Base-by-base conservation (phyloP, 2,113 vertebrate species). In the Poeciliopsis occidentalis region DNA sequence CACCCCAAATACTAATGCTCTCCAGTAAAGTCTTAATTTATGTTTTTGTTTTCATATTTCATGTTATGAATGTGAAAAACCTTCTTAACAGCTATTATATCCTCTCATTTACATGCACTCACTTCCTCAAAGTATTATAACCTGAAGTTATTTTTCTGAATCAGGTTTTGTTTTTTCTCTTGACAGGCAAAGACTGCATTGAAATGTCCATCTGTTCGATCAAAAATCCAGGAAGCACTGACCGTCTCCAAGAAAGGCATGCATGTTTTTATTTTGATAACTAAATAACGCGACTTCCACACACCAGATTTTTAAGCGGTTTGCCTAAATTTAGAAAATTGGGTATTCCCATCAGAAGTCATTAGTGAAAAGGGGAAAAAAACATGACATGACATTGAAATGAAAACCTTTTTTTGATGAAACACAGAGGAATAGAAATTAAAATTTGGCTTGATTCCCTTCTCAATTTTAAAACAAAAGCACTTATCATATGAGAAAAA, bases 101-200 rank as follows among this genome's bases (percentile, higher is more conserved):
- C 17, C 44, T 47, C 17, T 19, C 44, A 47, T 47, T 47, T 47
- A 19, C 44, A 4, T 47, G 17, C 13, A 19, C 44, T 15, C 15
- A 47, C 17, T 19, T 47, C 17, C 17, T 17, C 5, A 47, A 47
- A 47, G 39, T 13, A 41, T 41, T 34, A 44, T 51, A 64, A 73
- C 60, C 44, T 24, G 31, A n/a, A 30, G 15, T 27, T 6, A 17
- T 39, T 4, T 63, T 24, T 73, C n/a, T 51, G 66, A 69, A 88
- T 77, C 69, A 41, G 1, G 76, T 63, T 57, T 32, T 26, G 0
- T 15, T 67, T 85, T 90, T 85, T 64, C 44, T 66, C 68, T 80
- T 82, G 8, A 65, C 90, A 99, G 98, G 98, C 97, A 67, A 99
- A 97, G 93, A 95, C 96, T 44, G 93, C 91, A 87, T 93, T 99